Conservation (phyloP, 2,888 invertebrate genomes). For the Leptinotarsa haldemani region DNA sequence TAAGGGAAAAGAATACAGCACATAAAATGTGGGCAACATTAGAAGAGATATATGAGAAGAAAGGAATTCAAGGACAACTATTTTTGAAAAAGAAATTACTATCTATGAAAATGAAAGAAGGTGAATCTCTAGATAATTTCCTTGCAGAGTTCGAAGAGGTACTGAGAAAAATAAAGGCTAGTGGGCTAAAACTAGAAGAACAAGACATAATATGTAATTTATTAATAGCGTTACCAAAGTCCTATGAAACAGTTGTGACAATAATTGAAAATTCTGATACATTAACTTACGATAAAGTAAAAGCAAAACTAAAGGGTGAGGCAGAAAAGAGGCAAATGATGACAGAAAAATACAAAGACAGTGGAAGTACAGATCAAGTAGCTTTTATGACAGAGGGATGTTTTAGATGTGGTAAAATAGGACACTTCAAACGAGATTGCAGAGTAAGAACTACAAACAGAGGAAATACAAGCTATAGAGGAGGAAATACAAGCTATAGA, state of each 20-base stretch:
- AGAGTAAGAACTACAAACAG: slow-evolving; percentile 6
- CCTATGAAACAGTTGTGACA: slow-evolving; percentile 43
- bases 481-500: neutral
- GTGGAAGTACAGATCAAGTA: neutral
- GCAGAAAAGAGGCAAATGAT: slow-evolving; percentile 28
- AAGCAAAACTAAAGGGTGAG: slow-evolving; percentile 30
- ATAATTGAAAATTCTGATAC: slow-evolving; percentile 40
- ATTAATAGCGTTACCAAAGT: slow-evolving; percentile 38
- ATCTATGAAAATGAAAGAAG: slow-evolving; percentile 34
- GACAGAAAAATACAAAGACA: neutral
- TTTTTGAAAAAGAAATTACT: slow-evolving; percentile 39
- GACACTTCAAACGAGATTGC: slow-evolving; percentile 30
- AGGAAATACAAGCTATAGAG: neutral
- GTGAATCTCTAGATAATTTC: slow-evolving; percentile 29
- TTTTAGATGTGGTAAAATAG: slow-evolving; percentile 30
- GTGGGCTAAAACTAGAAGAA: slow-evolving; percentile 35
- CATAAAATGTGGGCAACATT: slow-evolving; percentile 40
- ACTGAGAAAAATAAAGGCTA: slow-evolving; percentile 34
- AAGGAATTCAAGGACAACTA: slow-evolving; percentile 39
- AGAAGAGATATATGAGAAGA: slow-evolving; percentile 37
- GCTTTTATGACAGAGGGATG: slow-evolving; percentile 14
- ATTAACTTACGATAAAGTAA: slow-evolving; percentile 16
- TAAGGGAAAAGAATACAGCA: slow-evolving; percentile 35
- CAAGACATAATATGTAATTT: slow-evolving; percentile 41
- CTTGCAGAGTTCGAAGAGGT: slow-evolving; percentile 41